A percentile compares a stretch with the other conserved stretches of the same genome.
Conservation (phyloP, 2,113 vertebrate species). For the Colaptes auratus region DNA sequence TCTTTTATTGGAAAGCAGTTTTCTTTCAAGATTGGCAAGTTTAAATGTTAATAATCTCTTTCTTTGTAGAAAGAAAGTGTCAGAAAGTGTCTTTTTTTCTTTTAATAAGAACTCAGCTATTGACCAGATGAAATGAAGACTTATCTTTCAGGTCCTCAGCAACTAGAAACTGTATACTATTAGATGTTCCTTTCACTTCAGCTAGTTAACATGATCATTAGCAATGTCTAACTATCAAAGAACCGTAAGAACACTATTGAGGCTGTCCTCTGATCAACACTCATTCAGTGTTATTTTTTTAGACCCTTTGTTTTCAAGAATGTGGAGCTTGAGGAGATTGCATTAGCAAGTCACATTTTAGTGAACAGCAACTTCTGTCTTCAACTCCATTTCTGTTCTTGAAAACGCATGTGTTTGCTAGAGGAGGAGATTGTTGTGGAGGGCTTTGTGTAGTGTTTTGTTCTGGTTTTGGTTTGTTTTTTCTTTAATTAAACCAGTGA, state of each 20-base stretch:
- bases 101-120: background rate
- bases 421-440: rapidly evolving
- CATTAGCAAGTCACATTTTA: background rate
- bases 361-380: background rate
- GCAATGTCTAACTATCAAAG: background rate
- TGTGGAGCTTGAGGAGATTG: background rate
- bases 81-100: background rate
- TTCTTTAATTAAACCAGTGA: background rate
- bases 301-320: background rate
- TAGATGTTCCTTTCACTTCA: background rate
- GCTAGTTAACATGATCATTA: background rate
- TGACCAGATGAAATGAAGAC: background rate
- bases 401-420: background rate
- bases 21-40: background rate
- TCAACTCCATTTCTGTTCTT: background rate
- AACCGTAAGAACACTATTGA: background rate
- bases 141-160: background rate
- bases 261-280: background rate
- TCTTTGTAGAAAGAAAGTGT: background rate
- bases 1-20: background rate
- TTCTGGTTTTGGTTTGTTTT: no score
- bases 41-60: background rate
- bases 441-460: rapidly evolving
- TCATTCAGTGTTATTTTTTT: background rate
- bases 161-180: background rate